Evolutionary conservation across 1,140 invertebrate genomes (phyloP), one percentile per base, ranked within the genome.

Genomic region (Ceratitis capitata): DNA sequence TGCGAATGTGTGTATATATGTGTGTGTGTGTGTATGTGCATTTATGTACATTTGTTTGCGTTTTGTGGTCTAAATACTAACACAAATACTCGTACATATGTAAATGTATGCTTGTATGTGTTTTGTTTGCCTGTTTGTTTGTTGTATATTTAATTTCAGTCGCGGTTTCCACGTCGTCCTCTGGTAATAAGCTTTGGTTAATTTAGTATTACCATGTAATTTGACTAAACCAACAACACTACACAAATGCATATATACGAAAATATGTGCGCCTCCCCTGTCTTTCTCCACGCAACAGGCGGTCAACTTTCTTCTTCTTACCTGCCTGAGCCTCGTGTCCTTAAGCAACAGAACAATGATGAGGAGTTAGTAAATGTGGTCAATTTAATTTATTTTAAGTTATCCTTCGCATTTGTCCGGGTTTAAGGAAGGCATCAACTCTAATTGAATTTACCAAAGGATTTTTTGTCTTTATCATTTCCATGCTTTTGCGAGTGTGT

Each of bases 131-230:
- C 6, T 23, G n/a, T 45, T 32, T 78, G 32, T 42, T 78, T 42
- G 35, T 45, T 78, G 19, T 78, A 45, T 78, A 78, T 78, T 78
- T 78, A 78, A 45, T 78, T 78, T 78, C 69, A 45, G 35, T 78
- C 69, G 69, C 39, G 69, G 69, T 78, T 78, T 78, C 14, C 39
- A 78, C 39, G 42, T 78, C 45, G 69, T 45, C 69, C 39, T 78
- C 39, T n/a, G 19, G 39, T 78, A 78, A 78, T 83, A 83, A 83
- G 47, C 82, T 53, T 51, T 49, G 69, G 51, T 74, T 85, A 85
- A 85, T 85, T 85, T 85, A 82, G 84, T 85, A 85, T 82, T 85
- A 82, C 64, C 69, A 82, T 78, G 47, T 85, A 85, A 85, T 85
- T 85, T 85, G 84, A 49, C 56, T 82, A 85, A 69, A n/a, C 19